phyloP scores from a whole-genome alignment of 2,113 vertebrate genomes.

The Cyphomyrus plagiostoma region DNA sequence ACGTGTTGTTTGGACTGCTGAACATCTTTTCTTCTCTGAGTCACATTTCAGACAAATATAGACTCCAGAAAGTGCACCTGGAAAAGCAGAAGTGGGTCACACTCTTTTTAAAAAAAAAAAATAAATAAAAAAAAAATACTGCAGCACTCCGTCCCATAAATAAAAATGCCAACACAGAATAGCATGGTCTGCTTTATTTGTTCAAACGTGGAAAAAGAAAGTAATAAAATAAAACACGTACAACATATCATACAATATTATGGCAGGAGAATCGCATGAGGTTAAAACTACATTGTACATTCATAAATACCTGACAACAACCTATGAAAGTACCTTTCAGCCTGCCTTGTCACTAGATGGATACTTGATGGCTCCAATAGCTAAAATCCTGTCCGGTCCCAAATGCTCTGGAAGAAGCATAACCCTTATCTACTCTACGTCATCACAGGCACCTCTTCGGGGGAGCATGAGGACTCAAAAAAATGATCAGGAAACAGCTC shows the following conservation, averaged over 20 bases:
- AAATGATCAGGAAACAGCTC: background rate
- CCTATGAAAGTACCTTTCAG: constrained; percentile 16
- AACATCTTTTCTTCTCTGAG: background rate
- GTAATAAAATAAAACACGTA: constrained; percentile 15
- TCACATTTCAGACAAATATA: background rate
- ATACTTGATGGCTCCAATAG: background rate
- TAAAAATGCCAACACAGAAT: background rate
- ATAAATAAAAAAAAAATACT: background rate
- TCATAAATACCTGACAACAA: background rate
- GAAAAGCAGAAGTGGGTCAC: constrained; percentile 5
- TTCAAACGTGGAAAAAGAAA: background rate
- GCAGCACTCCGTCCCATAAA: background rate
- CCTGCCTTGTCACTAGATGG: background rate
- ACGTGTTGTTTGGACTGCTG: background rate
- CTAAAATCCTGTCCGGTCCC: background rate
- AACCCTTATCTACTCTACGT: background rate
- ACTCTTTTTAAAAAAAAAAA: background rate
- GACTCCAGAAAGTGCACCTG: background rate
- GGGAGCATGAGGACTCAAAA: background rate
- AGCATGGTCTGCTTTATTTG: constrained; percentile 12
- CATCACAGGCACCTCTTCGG: background rate
- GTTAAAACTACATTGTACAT: constrained; percentile 18
- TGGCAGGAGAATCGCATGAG: constrained; percentile 1
- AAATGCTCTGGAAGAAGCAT: no score
- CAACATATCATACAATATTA: background rate